These are phyloP conservation scores for Caloenas nicobarica DNA, from an alignment of 2,113 vertebrate genomes.

Conservation along the genomic window DNA sequence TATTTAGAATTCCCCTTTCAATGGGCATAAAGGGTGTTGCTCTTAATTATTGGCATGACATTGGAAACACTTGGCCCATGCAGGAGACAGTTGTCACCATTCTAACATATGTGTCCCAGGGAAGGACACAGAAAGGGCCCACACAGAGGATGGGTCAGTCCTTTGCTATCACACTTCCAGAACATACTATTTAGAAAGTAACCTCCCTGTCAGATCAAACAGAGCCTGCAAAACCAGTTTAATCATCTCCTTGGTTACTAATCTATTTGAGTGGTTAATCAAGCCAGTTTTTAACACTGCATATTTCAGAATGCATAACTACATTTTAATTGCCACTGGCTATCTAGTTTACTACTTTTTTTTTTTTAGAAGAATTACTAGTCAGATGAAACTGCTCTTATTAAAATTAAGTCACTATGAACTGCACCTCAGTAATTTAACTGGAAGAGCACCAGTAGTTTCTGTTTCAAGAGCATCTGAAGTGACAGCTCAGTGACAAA, in stretches of 20 bases:
- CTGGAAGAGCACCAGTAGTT: not conserved
- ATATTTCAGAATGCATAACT: not conserved
- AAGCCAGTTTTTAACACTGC: not conserved
- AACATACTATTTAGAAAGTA: not conserved
- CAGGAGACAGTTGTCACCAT: not conserved
- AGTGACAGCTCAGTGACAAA: not conserved
- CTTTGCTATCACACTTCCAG: not conserved
- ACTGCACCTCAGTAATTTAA: not conserved
- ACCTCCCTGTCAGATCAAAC: slow-evolving; percentile 28
- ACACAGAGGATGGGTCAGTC: not conserved
- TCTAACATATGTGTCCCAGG: not conserved
- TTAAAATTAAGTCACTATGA: not conserved
- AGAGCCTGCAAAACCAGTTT: slow-evolving; percentile 66
- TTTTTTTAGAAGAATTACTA: not conserved
- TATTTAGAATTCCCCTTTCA: not conserved
- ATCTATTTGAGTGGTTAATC: slow-evolving; percentile 41
- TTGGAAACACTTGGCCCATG: not conserved
- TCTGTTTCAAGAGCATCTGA: not conserved
- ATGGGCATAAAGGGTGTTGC: not conserved
- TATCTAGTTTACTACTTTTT: not conserved
- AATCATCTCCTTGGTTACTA: slow-evolving; percentile 53
- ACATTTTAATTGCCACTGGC: not conserved
- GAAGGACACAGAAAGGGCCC: not conserved
- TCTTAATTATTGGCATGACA: not conserved
- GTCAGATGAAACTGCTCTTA: not conserved